Evolutionary conservation across 2,888 invertebrate genomes (phyloP), one percentile per base, ranked within the genome.

Genomic region (Eulithis prunata): DNA sequence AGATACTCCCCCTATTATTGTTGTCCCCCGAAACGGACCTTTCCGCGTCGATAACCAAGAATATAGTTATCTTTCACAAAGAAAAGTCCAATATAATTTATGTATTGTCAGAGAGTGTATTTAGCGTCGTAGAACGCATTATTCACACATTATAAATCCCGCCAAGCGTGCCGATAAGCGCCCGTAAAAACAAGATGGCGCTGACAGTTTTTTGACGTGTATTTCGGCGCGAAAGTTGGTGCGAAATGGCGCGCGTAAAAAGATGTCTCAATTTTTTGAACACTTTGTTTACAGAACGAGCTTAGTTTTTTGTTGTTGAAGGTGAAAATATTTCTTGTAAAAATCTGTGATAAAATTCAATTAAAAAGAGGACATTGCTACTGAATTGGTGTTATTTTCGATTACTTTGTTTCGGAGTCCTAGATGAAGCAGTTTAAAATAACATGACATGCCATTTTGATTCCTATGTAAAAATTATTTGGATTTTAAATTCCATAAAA

Each of bases 131-230:
- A 71, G 75, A 74, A 77, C 80, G 80, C 87, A 89, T 92, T 91
- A 91, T 89, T 92, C 91, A 91, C 91, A 89, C 88, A 90, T 92
- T 91, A 91, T 91, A 92, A 91, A 91, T 89, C 89, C 89, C 79
- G 80, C 83, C 82, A 81, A 87, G 86, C 89, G 90, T 82, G 75
- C 75, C 78, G 91, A 91, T 91, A 91, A 89, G 85, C 84, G 77
- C 69, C 78, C 81, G 78, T 85, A 85, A 86, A 81, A 79, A 78
- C 75, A 87, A 88, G 85, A 90, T 87, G 90, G 89, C 88, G 85
- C 75, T 84, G 86, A 85, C 85, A 83, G 78, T 76, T 82, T 73
- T 80, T 76, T 88, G 89, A 90, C 89, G 85, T 82, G 79, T 75
- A 82, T 85, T 88, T 87, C 80, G 85, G 89, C 87, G 87, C 79